A percentile compares a stretch with the other conserved stretches of the same genome.
Evolutionary conservation across 2,113 vertebrate species (phyloP).

Genomic region (Theristicus caerulescens): DNA sequence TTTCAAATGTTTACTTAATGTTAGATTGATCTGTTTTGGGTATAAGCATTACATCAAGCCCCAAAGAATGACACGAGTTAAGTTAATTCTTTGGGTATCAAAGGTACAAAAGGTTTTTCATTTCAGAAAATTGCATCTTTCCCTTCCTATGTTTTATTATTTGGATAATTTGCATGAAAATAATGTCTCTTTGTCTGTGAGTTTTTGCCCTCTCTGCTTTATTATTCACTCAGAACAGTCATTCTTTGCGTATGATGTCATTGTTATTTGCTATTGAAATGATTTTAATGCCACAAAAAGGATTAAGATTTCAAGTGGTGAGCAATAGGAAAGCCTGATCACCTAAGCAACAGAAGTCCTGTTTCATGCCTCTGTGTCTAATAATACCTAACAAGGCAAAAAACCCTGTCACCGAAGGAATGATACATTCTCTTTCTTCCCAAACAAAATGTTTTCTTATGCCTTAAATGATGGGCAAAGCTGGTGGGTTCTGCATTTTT

Average conservation of each 20-base stretch:
- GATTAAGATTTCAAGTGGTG: constrained; percentile 27
- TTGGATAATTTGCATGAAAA: neutral
- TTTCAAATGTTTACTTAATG: neutral
- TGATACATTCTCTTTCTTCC: neutral
- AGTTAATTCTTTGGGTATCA: neutral
- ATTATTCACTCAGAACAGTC: neutral
- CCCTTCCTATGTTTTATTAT: neutral
- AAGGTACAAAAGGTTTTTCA: neutral
- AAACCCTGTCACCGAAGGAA: fast-evolving
- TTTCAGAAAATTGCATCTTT: neutral
- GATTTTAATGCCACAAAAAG: constrained; percentile 1
- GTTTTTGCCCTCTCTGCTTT: neutral
- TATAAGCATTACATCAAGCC: neutral
- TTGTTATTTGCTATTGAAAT: neutral
- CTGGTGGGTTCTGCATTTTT: neutral
- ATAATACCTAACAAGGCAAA: neutral
- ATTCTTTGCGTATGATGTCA: neutral
- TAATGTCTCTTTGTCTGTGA: neutral
- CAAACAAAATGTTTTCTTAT: neutral
- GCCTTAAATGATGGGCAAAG: neutral
- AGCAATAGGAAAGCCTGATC: constrained; percentile 33
- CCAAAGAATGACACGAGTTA: fast-evolving
- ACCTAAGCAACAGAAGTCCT: constrained; percentile 31
- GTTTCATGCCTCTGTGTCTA: neutral
- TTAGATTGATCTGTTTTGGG: neutral